A percentile compares a stretch with the other conserved stretches of the same genome.
These are phyloP conservation scores for Pogonomyrmex californicus DNA, from an alignment of 1,140 invertebrate species.

Conservation along the genomic window DNA sequence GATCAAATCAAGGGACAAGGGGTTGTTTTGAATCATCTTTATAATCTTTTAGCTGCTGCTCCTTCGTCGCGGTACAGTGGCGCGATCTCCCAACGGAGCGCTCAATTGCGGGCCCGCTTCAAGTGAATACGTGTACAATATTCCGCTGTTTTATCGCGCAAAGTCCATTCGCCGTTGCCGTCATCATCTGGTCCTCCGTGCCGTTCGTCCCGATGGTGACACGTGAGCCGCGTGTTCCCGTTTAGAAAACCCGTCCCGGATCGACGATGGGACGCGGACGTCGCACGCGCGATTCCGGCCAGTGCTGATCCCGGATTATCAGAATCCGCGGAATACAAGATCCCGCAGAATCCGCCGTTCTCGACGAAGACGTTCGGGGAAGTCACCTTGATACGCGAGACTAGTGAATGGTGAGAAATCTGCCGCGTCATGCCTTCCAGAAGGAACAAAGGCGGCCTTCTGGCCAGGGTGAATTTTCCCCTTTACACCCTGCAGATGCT, in stretches of 20 bases:
- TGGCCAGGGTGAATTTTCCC: constrained; percentile 96
- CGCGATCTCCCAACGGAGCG: constrained; percentile 16
- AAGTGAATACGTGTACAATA: constrained; percentile 66
- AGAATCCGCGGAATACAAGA: background rate
- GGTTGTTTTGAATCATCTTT: too few species aligned
- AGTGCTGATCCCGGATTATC: constrained; percentile 9
- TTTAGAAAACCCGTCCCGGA: too few species aligned
- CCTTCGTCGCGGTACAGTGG: background rate
- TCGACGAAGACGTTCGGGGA: background rate
- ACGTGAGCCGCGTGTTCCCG: constrained; percentile 1
- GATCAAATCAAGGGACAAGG: too few species aligned
- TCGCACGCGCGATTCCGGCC: background rate
- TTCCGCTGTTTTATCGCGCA: constrained; percentile 51
- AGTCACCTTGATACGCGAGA: background rate
- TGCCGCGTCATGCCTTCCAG: constrained; percentile 81
- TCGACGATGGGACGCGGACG: constrained; percentile 19
- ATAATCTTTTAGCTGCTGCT: too few species aligned
- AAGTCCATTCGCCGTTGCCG: background rate
- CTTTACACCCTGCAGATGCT: constrained; percentile 96
- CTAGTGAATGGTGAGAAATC: background rate
- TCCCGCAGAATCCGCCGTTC: background rate
- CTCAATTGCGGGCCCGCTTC: background rate
- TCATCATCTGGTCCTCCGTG: background rate
- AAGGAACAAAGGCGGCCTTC: constrained; percentile 89
- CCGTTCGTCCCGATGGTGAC: background rate